phyloP scores from a whole-genome alignment of 2,888 invertebrate genomes.

The Cheiracanthium punctorium region DNA sequence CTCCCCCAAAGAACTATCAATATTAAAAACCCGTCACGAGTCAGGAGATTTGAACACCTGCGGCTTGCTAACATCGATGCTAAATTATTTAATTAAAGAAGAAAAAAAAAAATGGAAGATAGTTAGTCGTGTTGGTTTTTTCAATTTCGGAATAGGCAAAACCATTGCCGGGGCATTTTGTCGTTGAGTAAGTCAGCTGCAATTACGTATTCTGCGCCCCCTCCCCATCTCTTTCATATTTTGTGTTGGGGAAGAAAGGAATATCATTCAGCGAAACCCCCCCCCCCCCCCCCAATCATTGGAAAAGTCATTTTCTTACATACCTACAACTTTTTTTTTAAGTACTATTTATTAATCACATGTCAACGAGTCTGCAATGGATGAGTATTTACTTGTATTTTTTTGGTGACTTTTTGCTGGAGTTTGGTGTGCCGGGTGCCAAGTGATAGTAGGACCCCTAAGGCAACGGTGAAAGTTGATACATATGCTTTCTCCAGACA shows the following conservation, averaged over 20 bases:
- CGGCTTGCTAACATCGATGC: conserved; percentile 40
- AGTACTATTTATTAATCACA: conserved; percentile 59
- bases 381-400: not conserved
- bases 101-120: no score
- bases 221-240: not conserved
- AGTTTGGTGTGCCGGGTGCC: not conserved
- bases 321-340: conserved; percentile 26
- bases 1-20: conserved; percentile 65
- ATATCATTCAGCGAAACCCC: conserved; percentile 31
- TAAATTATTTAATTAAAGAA: conserved; percentile 65
- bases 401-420: not conserved
- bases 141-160: conserved; percentile 55
- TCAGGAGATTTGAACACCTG: conserved; percentile 54
- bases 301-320: conserved; percentile 5
- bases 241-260: not conserved
- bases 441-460: not conserved
- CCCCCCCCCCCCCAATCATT: conserved; percentile 18
- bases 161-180: conserved; percentile 38
- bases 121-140: conserved; percentile 67
- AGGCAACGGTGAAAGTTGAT: conserved; percentile 2
- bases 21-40: conserved; percentile 61
- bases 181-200: conserved; percentile 67
- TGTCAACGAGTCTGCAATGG: conserved; percentile 39
- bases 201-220: conserved; percentile 48
- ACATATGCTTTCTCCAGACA: not conserved